Evolutionary conservation across 2,113 vertebrate species (phyloP), one percentile per base, ranked within the genome.

Genomic region (Dipodomys stephensi): DNA sequence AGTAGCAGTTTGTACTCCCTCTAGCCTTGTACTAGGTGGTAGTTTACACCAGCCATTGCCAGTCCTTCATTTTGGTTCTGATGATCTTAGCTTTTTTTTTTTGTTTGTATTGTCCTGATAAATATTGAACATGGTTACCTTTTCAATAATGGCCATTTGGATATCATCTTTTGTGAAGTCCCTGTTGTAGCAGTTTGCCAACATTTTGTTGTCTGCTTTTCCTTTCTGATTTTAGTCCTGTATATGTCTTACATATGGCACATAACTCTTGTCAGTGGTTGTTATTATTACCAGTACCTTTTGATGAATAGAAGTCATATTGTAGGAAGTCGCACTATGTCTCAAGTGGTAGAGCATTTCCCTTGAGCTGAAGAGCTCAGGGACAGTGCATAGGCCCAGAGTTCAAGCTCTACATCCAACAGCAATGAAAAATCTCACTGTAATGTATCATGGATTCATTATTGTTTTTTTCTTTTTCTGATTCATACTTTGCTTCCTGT

Each of bases 31-130:
- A 28, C 2, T 13, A 23, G 27, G 28, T 57, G 53, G 18, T 27
- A 13, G 20, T 32, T 3, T 10, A 0, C 2, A 2, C 68, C 1
- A 16, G 9, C 0, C 74, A 2, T 1, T 16, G 6, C 4, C 73
- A 6, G 0, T 49, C 30, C 65, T 83, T n/a, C 12, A 25, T 57
- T 27, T 77, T 35, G 68, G 32, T 76, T 73, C 3, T n/a, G 23
- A 18, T 28, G 30, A 49, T 57, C 27, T 85, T 53, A 20, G 28
- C 64, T 80, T 96, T 49, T 46, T 30, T 49, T 83, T 5, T 39
- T 39, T 39, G 39, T 39, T 67, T 62, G 20, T 27, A 39, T 89
- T 81, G 83, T 91, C 28, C 64, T 76, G 2, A 5, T 83, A 32
- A 82, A 46, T 69, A 7, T 69, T 64, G 28, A 73, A 28, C 46